Evolutionary conservation across 2,888 invertebrate species (phyloP).

Genomic region (Dromius quadrimaculatus): DNA sequence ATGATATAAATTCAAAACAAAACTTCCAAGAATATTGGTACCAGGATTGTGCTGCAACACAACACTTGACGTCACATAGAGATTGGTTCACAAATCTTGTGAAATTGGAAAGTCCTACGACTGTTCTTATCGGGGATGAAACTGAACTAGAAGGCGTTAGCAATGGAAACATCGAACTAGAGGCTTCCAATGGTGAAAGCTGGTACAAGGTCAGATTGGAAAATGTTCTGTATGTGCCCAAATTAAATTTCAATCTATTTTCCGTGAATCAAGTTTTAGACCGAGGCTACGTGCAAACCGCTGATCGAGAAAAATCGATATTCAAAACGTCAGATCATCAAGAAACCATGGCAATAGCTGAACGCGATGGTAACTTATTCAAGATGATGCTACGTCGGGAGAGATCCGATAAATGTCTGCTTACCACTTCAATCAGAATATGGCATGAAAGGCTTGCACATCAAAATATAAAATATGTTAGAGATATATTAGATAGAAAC

Average conservation of each 20-base stretch:
- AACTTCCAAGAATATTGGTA: constrained; percentile 14
- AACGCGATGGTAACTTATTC: constrained; percentile 54
- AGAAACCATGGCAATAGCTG: constrained; percentile 52
- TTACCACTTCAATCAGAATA: no score
- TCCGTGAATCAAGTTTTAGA: constrained; percentile 55
- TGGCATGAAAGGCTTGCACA: no score
- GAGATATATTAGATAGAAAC: constrained; percentile 52
- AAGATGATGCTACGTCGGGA: constrained; percentile 56
- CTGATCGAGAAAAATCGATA: constrained; percentile 54
- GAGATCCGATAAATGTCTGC: no score
- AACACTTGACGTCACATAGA: constrained; percentile 48
- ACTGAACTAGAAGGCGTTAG: constrained; percentile 3
- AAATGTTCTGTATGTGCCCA: constrained; percentile 43
- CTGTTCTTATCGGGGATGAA: not conserved
- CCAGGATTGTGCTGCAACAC: constrained; percentile 46
- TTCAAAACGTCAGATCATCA: constrained; percentile 52
- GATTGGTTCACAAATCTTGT: constrained; percentile 35
- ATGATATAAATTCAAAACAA: not conserved
- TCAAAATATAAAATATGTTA: no score
- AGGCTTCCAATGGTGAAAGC: constrained; percentile 22
- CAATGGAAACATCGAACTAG: no score
- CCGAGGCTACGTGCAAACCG: constrained; percentile 55
- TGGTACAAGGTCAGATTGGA: constrained; percentile 52
- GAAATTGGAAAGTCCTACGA: not conserved
- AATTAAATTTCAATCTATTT: constrained; percentile 54